Conservation (phyloP, 2,797 vertebrate genomes). For the Micrastur ruficollis region DNA sequence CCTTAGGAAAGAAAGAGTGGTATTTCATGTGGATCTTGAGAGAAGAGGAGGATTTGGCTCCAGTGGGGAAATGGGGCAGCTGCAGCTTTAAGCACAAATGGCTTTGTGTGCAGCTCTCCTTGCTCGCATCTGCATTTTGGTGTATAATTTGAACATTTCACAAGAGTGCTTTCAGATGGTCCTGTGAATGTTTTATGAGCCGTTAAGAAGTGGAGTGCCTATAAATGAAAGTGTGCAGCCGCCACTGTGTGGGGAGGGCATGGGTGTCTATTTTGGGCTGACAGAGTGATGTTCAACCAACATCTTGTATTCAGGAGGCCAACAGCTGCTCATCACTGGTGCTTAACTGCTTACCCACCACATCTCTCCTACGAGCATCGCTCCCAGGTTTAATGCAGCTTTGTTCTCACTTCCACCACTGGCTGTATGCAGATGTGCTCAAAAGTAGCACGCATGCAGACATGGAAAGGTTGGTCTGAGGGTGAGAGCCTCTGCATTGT, state of each 20-base stretch:
- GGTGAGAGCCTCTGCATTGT: neutral
- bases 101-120: neutral
- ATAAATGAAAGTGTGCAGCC: neutral
- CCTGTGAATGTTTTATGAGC: constrained; percentile 32
- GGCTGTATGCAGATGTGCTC: neutral
- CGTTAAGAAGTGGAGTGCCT: neutral
- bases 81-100: neutral
- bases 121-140: neutral
- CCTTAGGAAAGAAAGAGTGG: neutral
- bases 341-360: neutral
- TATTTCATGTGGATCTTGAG: neutral
- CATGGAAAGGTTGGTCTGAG: neutral
- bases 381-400: neutral
- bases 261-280: neutral
- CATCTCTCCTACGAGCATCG: neutral
- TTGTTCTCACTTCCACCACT: neutral
- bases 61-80: neutral
- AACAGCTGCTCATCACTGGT: constrained; percentile 29
- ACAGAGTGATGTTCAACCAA: neutral
- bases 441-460: neutral
- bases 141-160: neutral
- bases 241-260: neutral
- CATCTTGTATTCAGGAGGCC: neutral
- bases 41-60: neutral
- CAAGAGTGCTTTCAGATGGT: constrained; percentile 34